Percentiles rank a stretch among this genome's conserved stretches.
These are phyloP conservation scores for Pantelozetes paolii DNA, from an alignment of 2,888 invertebrate species.

Conservation along the genomic window DNA sequence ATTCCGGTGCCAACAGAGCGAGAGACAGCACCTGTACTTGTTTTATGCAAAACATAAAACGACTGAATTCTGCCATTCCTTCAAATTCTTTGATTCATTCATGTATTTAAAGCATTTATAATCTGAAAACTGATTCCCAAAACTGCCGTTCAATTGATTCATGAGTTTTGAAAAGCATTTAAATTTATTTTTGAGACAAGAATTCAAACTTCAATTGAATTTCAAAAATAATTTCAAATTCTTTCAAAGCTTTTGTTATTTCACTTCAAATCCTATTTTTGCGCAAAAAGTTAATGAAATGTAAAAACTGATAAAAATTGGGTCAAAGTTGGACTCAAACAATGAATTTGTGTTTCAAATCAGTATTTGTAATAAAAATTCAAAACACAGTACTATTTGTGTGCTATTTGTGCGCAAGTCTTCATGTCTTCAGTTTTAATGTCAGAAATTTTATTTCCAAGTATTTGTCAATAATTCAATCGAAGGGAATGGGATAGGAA, in stretches of 20 bases:
- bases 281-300: conserved; percentile 28
- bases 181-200: background rate
- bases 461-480: conserved; percentile 37
- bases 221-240: background rate
- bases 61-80: background rate
- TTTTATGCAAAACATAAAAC: conserved; percentile 23
- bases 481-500: conserved; percentile 31
- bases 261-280: background rate
- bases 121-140: background rate
- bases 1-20: conserved; percentile 13
- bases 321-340: conserved; percentile 20
- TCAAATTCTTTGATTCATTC: background rate
- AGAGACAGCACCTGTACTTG: conserved; percentile 26
- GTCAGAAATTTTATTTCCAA: conserved; percentile 12
- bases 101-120: background rate
- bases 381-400: too few species aligned
- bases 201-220: conserved; percentile 12
- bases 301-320: conserved; percentile 25
- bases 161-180: background rate
- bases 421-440: background rate
- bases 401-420: conserved; percentile 32
- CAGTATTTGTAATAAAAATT: background rate
- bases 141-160: background rate
- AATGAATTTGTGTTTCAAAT: background rate
- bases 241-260: background rate